Base-by-base conservation (phyloP, 2,113 vertebrate genomes). In the Petroica traversi region DNA sequence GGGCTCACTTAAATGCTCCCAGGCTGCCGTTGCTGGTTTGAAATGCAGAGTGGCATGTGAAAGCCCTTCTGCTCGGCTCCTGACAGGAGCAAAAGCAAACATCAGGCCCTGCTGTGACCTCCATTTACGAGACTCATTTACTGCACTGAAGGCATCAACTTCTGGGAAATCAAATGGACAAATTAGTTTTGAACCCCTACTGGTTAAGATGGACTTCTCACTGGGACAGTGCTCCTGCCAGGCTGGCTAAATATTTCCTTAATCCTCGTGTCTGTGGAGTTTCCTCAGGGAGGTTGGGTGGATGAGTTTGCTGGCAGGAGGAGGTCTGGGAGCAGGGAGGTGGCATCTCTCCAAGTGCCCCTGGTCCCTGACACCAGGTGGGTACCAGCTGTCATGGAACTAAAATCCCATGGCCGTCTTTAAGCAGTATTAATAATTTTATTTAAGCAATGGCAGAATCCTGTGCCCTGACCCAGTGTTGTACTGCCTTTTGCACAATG, bases 121-220 rank as follows among this genome's bases (percentile, higher is more conserved):
- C 95, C 93, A 94, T 96, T 96, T 96, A 96, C 7, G 18, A 93
- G 95, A 92, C 89, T 95, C 95, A 82, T 96, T 97, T 95, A 90
- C 68, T 76, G 88, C 89, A 85, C 85, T 78, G 93, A 96, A 93
- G 84, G 80, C 91, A 76, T 93, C 92, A 94, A 91, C 80, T 89
- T 95, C 88, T 85, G 82, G 82, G 94, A 96, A 97, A 95, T 95
- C 89, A 94, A 91, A 93, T 11, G 91, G 94, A 89, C 85, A 96
- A 97, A 97, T 97, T 95, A 94, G 91, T 95, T 94, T 93, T 83
- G 95, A 95, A 83, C 85, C 62, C 94, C 92, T 41, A 45, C 91
- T 91, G 83, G 85, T 94, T 95, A 95, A 96, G 95, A 90, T 74
- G 86, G 93, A 93, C 87, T 96, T 85, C 95, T 97, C 57, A 28